Evolutionary conservation across 2,888 invertebrate genomes (phyloP).

Genomic region (Pteria penguin): DNA sequence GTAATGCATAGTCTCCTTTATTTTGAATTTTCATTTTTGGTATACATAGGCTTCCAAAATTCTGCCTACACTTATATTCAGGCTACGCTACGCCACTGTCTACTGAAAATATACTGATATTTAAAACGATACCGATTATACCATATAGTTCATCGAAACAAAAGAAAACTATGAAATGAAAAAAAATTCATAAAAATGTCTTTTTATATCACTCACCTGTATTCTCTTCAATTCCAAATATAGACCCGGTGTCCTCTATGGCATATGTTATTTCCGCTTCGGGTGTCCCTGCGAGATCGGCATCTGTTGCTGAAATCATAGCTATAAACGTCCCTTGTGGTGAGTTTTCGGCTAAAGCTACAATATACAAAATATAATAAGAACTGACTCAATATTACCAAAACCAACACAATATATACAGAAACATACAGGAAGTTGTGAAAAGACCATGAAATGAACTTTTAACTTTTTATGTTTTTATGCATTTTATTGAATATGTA

Average conservation of each 20-base stretch:
- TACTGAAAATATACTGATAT: neutral
- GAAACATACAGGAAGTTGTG: neutral
- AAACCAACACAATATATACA: too few relatives aligned
- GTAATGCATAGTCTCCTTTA: too few relatives aligned
- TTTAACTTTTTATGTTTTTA: too few relatives aligned
- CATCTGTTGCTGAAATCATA: constrained; percentile 62
- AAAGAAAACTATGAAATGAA: neutral
- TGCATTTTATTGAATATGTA: too few relatives aligned
- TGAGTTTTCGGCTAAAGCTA: constrained; percentile 64
- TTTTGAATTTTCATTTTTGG: too few relatives aligned
- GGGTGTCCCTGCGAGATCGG: constrained; percentile 45
- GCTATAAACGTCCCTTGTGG: constrained; percentile 55
- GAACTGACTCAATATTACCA: too few relatives aligned
- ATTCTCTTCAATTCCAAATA: constrained; percentile 50
- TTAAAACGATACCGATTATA: too few relatives aligned
- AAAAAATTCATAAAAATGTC: neutral
- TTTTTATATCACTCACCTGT: constrained; percentile 47
- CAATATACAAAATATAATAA: neutral
- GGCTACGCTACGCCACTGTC: too few relatives aligned
- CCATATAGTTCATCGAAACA: neutral
- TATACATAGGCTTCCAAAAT: too few relatives aligned
- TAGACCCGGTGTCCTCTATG: constrained; percentile 44
- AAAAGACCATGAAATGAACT: neutral
- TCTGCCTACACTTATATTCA: too few relatives aligned
- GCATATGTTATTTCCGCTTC: constrained; percentile 47